These are phyloP conservation scores for Patiria miniata DNA, from an alignment of 35 echinoderm and acorn worm genomes.

Conservation along the genomic window DNA sequence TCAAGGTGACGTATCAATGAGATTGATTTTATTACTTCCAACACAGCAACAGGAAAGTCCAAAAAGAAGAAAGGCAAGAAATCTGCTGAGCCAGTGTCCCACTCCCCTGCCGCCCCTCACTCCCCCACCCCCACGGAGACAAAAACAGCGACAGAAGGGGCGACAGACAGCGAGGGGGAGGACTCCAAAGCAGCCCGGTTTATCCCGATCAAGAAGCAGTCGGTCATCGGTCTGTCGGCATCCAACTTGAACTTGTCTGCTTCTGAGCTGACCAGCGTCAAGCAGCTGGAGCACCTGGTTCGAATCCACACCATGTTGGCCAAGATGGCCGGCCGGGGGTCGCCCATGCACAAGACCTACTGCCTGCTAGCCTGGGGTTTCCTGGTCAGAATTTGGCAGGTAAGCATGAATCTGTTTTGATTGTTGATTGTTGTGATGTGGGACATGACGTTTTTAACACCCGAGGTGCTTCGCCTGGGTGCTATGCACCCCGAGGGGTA, in stretches of 20 bases:
- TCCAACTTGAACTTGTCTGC: constrained; percentile 64
- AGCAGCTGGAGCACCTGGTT: constrained; percentile 73
- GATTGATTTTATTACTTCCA: no score
- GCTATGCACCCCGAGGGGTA: no score
- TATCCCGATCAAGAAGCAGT: constrained; percentile 82
- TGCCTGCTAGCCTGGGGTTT: constrained; percentile 90
- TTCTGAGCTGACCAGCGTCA: constrained; percentile 71
- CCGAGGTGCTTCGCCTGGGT: no score
- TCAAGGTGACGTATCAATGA: no score
- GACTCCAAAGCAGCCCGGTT: constrained; percentile 49
- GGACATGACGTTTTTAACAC: no score
- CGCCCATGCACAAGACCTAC: constrained; percentile 55
- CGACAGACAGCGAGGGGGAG: constrained; percentile 53
- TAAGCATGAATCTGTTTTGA: constrained; percentile 34
- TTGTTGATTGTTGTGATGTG: no score
- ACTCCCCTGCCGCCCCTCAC: neutral
- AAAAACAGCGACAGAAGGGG: constrained; percentile 28
- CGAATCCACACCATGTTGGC: constrained; percentile 89
- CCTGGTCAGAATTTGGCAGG: constrained; percentile 89
- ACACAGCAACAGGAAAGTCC: constrained; percentile 38
- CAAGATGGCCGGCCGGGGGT: constrained; percentile 71
- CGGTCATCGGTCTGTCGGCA: constrained; percentile 69
- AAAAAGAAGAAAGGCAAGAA: constrained; percentile 44
- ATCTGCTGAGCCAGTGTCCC: constrained; percentile 37
- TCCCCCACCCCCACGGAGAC: constrained; percentile 55